A percentile compares a stretch with the other conserved stretches of the same genome.
These are phyloP conservation scores for Manis javanica DNA, from an alignment of 2,797 vertebrate genomes.

Conservation along the genomic window DNA sequence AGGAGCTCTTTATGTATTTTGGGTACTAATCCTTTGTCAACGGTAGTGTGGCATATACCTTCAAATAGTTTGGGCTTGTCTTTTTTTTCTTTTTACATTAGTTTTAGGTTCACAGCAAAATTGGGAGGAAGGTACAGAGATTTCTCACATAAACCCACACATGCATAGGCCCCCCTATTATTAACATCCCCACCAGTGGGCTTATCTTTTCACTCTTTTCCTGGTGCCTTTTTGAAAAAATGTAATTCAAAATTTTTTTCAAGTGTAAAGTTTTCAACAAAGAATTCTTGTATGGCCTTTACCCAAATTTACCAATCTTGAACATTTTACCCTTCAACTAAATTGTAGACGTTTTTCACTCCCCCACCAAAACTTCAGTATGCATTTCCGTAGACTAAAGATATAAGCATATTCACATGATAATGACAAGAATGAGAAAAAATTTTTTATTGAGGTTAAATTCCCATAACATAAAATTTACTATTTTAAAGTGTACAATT, in stretches of 20 bases:
- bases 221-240: neutral
- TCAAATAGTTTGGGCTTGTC: neutral
- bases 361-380: neutral
- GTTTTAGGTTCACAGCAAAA: neutral
- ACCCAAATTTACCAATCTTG: neutral
- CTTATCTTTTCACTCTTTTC: neutral
- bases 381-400: conserved; percentile 16
- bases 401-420: neutral
- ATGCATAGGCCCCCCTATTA: neutral
- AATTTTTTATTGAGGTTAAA: neutral
- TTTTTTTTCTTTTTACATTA: neutral
- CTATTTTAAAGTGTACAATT: neutral
- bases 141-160: neutral
- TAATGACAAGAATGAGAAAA: neutral
- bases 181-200: neutral
- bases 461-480: neutral
- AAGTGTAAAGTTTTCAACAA: neutral
- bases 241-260: neutral
- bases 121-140: neutral
- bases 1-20: neutral
- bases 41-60: neutral
- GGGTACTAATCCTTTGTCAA: neutral
- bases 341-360: neutral
- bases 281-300: neutral
- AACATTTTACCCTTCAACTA: neutral